Evolutionary conservation across 2,888 invertebrate species (phyloP).

Genomic region (Philaethria dido): DNA sequence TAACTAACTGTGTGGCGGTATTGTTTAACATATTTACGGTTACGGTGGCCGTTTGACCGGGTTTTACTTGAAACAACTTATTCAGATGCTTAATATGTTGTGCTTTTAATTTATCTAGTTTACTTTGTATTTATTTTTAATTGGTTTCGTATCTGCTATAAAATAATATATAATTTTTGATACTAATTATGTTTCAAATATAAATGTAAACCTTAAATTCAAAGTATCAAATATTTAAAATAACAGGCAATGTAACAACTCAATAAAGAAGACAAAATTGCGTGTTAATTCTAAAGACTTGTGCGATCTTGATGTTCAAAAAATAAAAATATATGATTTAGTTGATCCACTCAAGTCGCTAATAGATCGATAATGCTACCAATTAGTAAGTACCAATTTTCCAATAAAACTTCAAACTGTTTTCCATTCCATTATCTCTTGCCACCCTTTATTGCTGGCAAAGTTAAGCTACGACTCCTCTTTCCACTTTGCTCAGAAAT

Average conservation of each 20-base stretch:
- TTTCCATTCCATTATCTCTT: conserved; percentile 84
- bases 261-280: background rate
- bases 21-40: conserved; percentile 16
- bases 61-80: background rate
- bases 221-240: background rate
- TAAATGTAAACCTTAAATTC: background rate
- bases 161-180: background rate
- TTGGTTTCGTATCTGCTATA: background rate
- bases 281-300: background rate
- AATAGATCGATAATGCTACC: conserved; percentile 79
- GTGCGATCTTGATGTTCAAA: conserved; percentile 43
- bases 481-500: conserved; percentile 77
- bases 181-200: background rate
- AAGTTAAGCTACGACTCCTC: conserved; percentile 81
- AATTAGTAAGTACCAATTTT: conserved; percentile 82
- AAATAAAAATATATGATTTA: conserved; percentile 52
- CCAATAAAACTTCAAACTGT: conserved; percentile 84
- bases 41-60: conserved; percentile 2
- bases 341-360: conserved; percentile 61
- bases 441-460: conserved; percentile 81
- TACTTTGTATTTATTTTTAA: no score
- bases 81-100: no score
- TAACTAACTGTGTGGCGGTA: conserved; percentile 9
- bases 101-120: no score
- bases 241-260: background rate